Evolutionary conservation across 2,797 vertebrate species (phyloP).

Genomic region (Chloroceryle inda): DNA sequence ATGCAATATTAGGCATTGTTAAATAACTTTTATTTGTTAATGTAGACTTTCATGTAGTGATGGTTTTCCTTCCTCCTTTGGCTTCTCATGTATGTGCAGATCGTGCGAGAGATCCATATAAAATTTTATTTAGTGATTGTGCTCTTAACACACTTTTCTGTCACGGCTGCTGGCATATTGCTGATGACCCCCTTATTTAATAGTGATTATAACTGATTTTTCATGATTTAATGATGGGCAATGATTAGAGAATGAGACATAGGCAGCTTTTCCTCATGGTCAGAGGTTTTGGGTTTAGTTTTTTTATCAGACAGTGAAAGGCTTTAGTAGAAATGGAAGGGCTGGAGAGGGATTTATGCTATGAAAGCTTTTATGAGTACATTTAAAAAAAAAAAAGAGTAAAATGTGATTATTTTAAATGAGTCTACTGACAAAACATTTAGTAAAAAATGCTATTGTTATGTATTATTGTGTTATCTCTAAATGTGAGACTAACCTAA

Average conservation of each 20-base stretch:
- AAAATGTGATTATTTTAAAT: conserved; percentile 9
- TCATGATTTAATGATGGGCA: neutral
- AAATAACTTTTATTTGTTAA: neutral
- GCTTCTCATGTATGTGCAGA: neutral
- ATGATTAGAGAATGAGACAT: conserved; percentile 25
- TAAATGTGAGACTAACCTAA: neutral
- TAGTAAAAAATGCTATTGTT: neutral
- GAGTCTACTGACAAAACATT: neutral
- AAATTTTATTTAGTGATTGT: conserved; percentile 26
- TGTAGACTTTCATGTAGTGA: neutral
- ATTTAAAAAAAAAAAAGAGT: neutral
- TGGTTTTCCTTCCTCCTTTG: neutral
- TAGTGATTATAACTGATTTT: conserved; percentile 50
- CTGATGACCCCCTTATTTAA: conserved; percentile 16
- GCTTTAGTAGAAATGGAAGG: neutral
- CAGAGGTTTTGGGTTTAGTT: neutral
- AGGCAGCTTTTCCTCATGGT: neutral
- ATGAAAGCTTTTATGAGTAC: neutral
- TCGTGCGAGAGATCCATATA: neutral
- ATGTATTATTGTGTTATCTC: neutral
- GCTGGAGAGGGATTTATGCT: neutral
- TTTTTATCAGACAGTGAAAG: neutral
- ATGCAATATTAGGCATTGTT: neutral
- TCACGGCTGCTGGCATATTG: neutral
- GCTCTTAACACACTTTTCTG: conserved; percentile 18